Percentiles rank a stretch among this genome's conserved stretches.
Conservation (phyloP, 2,797 vertebrate species). For the Miichthys miiuy region DNA sequence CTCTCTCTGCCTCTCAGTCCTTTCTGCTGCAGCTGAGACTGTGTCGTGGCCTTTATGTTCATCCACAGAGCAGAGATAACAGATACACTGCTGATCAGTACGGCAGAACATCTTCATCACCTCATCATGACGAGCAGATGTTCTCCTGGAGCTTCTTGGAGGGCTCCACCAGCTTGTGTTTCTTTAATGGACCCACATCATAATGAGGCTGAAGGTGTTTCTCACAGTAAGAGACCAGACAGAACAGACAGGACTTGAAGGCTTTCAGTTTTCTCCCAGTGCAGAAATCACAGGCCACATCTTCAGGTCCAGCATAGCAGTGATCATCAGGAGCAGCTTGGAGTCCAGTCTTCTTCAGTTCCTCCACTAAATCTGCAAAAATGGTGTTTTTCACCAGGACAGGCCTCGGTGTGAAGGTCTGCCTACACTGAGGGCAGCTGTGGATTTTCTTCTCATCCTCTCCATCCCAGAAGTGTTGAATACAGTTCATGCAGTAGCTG, state of each 20-base stretch:
- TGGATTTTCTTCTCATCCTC: not conserved
- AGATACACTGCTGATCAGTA: conserved; percentile 27
- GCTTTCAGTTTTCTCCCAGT: not conserved
- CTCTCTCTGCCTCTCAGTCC: no score
- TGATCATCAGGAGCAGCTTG: conserved; percentile 13
- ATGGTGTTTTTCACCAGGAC: not conserved
- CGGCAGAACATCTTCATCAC: conserved; percentile 35
- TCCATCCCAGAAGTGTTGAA: not conserved
- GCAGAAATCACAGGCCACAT: no score
- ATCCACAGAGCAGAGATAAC: conserved; percentile 30
- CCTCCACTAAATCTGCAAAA: not conserved
- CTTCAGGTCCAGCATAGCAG: conserved; percentile 26
- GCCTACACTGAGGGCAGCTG: not conserved
- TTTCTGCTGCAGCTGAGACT: no score
- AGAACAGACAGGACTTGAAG: not conserved
- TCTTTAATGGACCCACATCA: no score
- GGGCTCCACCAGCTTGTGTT: not conserved
- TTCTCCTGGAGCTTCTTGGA: conserved; percentile 25
- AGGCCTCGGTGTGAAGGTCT: not conserved
- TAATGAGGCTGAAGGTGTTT: no score
- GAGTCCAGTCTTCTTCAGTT: conserved; percentile 15
- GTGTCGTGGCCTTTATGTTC: conserved; percentile 31
- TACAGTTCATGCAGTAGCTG: not conserved
- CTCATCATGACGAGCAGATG: conserved; percentile 23
- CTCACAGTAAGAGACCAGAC: not conserved